Conservation (phyloP, 2,888 invertebrate species). For the Bedellia somnulentella region DNA sequence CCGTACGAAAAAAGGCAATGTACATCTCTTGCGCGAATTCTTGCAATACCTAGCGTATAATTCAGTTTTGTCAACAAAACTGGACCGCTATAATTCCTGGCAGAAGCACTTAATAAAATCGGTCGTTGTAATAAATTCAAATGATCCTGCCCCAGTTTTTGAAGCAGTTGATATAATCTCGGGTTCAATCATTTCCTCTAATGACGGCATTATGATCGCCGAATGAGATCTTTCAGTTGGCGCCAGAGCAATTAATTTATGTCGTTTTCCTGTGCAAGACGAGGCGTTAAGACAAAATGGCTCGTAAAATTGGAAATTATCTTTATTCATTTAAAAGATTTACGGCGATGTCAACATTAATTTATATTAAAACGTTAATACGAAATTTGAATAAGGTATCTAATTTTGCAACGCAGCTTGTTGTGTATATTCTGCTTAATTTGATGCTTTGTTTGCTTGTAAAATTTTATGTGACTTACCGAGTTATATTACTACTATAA, state of each 20-base stretch:
- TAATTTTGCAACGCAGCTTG: too few species aligned
- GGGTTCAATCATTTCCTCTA: not conserved
- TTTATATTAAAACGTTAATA: too few species aligned
- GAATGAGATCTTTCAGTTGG: not conserved
- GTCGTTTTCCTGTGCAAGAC: not conserved
- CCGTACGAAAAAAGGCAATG: not conserved
- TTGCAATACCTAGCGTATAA: not conserved
- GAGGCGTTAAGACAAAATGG: not conserved
- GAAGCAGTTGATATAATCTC: not conserved
- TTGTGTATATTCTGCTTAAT: too few species aligned
- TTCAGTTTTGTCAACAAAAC: not conserved
- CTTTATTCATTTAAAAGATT: not conserved
- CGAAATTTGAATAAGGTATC: too few species aligned
- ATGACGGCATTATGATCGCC: not conserved
- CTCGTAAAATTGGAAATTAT: not conserved
- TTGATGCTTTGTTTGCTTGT: too few species aligned
- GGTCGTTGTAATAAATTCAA: not conserved
- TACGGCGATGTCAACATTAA: slow-evolving; percentile 1
- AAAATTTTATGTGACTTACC: too few species aligned
- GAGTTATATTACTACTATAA: too few species aligned
- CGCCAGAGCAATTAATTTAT: not conserved
- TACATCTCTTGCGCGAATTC: not conserved
- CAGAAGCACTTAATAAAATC: not conserved
- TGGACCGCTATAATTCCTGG: not conserved
- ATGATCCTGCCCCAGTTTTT: not conserved